These are phyloP conservation scores for Acanthis flammea DNA, from an alignment of 2,797 vertebrate species.

Conservation along the genomic window DNA sequence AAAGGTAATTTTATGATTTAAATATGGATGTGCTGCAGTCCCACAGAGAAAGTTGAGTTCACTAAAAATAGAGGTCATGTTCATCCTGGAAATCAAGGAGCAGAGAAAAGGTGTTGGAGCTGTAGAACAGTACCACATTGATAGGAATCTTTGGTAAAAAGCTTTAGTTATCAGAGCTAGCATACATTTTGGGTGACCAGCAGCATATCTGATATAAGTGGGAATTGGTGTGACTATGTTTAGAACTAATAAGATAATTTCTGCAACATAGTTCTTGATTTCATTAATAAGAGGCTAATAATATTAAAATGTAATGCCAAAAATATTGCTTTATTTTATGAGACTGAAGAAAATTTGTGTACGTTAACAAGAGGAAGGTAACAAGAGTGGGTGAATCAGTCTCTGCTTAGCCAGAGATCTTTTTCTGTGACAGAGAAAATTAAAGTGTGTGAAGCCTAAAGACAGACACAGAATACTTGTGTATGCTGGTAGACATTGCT, in stretches of 20 bases:
- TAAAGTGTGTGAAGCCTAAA: neutral
- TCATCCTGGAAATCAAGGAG: neutral
- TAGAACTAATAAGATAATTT: neutral
- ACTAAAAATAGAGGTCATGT: neutral
- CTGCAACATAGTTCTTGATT: neutral
- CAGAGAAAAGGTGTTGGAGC: neutral
- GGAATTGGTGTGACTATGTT: neutral
- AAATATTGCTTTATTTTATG: neutral
- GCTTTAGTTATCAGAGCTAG: neutral
- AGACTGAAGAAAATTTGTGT: neutral
- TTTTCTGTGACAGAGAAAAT: neutral
- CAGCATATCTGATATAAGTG: neutral
- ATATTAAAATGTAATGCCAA: neutral
- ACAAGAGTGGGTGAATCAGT: neutral
- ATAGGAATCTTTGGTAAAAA: neutral
- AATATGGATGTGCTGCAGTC: neutral
- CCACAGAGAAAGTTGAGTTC: neutral
- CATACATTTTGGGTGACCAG: neutral
- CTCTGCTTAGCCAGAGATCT: neutral
- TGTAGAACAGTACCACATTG: neutral
- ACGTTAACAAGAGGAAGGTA: neutral
- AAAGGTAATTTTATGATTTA: neutral
- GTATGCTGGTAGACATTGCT: neutral
- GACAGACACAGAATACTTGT: neutral
- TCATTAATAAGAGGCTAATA: neutral